Evolutionary conservation across 2,888 invertebrate species (phyloP), one percentile per base, ranked within the genome.

Genomic region (Tolmerus cingulatus): DNA sequence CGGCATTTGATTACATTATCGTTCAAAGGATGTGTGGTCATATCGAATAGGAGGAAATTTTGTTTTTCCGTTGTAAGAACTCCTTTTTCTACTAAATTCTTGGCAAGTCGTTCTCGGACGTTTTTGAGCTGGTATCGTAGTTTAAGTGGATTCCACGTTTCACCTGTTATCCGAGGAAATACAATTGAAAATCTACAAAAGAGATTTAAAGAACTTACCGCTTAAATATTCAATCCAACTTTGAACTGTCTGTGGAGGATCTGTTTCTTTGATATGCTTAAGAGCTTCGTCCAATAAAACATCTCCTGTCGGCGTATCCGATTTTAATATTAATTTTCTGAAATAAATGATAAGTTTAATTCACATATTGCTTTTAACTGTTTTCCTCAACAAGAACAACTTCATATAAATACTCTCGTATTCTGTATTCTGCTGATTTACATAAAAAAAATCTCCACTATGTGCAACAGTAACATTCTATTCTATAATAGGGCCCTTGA

Each of bases 91-190:
- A 99, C 99, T 90, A 99, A 95, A 94, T 99, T 99, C 93, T 99
- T 99, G 77, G 99, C 99, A 92, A 99, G 95, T 91, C 99, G 95
- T 94, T 99, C 99, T 90, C 99, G 95, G 4, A 99, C 99, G 94
- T 99, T 99, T 93, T 99, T 97, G 91, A 99, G 94, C 93, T 99
- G 99, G 93, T 99, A 99, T 91, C 98, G 96, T 90, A 99, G 94
- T 93, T 99, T 99, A 91, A 99, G 94, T 46, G 99, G 99, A 94
- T 99, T 99, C 99, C 99, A 99, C 90, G 99, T 99, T 94, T 99
- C 99, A 90, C 99, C 98, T 92, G 82, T 2, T 86, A 78, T 30
- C 34, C 8, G 0, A 81, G 30, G 16, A 55, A 78, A 9, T 78
- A 19, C n/a, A 16, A 74, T 76, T 97, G 91, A 79, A 74, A 14